Evolutionary conservation across 30 jellyfish, hydroid and myxozoan genomes (phyloP).

Genomic region (Catostylus mosaicus): DNA sequence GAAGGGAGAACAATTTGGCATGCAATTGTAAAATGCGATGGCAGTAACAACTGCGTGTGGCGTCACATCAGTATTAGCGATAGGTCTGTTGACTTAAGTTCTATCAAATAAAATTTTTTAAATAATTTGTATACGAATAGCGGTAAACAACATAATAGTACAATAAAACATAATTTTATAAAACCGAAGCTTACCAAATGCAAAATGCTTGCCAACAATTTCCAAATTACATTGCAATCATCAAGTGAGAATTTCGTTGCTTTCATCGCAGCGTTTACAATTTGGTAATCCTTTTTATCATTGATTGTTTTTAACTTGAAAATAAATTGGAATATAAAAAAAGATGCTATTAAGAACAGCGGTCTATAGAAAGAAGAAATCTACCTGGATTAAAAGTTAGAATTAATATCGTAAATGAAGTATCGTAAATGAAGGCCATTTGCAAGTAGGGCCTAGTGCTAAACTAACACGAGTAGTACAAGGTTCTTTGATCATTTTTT

Average conservation of each 20-base stretch:
- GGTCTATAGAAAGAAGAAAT: not conserved
- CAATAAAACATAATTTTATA: no score
- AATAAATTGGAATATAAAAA: not conserved
- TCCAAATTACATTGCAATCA: slow-evolving; percentile 79
- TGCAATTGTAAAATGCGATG: no score
- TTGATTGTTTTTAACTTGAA: slow-evolving; percentile 78
- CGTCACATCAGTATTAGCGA: no score
- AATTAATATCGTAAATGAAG: no score
- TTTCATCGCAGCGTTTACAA: slow-evolving; percentile 87
- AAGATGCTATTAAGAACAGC: not conserved
- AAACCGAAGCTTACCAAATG: slow-evolving; percentile 66
- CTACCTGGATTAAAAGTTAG: not conserved
- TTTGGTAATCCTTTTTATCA: slow-evolving; percentile 78
- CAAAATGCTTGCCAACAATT: slow-evolving; percentile 75
- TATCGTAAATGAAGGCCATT: no score
- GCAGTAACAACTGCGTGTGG: no score
- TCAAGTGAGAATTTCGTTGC: slow-evolving; percentile 78
- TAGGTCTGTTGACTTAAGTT: no score
- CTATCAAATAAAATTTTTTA: no score
- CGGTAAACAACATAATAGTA: not conserved
- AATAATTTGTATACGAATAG: not conserved
- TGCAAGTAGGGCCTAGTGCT: no score
- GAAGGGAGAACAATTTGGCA: no score
- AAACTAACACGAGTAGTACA: no score
- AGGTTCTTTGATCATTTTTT: no score